Base-by-base conservation (phyloP, 1,140 invertebrate species). In the Dendroctonus ponderosae region DNA sequence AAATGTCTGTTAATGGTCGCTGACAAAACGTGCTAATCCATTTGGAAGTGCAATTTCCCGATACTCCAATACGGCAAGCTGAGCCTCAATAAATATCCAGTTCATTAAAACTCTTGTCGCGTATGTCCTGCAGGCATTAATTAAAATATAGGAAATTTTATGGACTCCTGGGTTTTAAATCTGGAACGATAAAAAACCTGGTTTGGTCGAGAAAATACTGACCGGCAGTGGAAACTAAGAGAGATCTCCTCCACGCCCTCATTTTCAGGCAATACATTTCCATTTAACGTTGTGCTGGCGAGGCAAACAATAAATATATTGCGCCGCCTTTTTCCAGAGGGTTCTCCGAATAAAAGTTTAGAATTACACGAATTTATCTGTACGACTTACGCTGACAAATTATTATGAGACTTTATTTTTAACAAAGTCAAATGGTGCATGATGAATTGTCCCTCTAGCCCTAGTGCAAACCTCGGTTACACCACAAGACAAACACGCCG, bases 291-390 rank as follows among this genome's bases (percentile, higher is more conserved):
- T 52, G 48, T 57, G 54, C 64, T 54, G 57, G 64, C 56, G 64
- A 66, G 64, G 58, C 56, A 60, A 51, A 66, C 57, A 66, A 66
- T 66, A 66, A 66, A 66, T 66, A 66, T 44, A 66, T 66, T 41
- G 57, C 15, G 39, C 41, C 64, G 49, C 56, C 56, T 53, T 66
- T 66, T 66, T 66, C 38, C 64, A 39, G 57, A 14, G 57, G n/a
- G 6, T 46, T 46, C 42, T 65, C 46, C 14, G 51, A 57, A 66
- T 66, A 66, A 59, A 61, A 66, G 56, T 66, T 66, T 60, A 66
- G 60, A 66, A 66, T 66, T 66, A 66, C 64, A 66, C 52, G 54
- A 65, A 66, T 66, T 66, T 66, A 66, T 66, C 56, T 66, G 64
- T 61, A 60, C 64, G 64, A 66, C 56, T 66, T 66, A 66, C 48